Conservation (phyloP, 1,140 invertebrate species). For the Stegodyphus dumicola region DNA sequence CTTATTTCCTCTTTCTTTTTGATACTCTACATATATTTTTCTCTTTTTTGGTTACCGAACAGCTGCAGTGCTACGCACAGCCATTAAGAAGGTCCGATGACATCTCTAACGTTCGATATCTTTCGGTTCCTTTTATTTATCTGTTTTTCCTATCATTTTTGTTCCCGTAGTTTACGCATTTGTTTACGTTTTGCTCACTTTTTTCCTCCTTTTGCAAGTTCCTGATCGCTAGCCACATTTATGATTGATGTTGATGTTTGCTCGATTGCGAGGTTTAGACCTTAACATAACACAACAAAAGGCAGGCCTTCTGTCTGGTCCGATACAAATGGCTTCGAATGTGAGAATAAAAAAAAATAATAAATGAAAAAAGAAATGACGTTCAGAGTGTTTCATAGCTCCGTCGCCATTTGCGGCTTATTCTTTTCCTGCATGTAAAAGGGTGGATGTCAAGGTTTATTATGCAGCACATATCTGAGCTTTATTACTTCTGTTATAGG, state of each 20-base stretch:
- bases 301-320: not conserved
- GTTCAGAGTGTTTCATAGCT: not conserved
- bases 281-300: not conserved
- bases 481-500: too few relatives aligned
- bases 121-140: constrained; percentile 21
- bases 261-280: constrained; percentile 33
- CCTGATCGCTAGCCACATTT: not conserved
- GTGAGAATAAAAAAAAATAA: not conserved
- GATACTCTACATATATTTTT: not conserved
- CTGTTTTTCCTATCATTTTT: constrained; percentile 8
- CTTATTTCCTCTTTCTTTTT: not conserved
- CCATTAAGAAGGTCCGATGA: too few relatives aligned
- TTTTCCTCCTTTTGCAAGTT: constrained; percentile 6
- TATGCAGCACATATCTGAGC: too few relatives aligned
- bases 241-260: constrained; percentile 50
- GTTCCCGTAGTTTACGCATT: constrained; percentile 21
- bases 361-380: not conserved
- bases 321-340: not conserved
- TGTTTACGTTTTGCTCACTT: constrained; percentile 7
- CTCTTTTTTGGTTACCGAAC: too few relatives aligned
- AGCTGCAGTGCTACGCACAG: too few relatives aligned
- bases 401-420: not conserved
- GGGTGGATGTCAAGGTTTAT: too few relatives aligned
- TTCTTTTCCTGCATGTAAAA: not conserved
- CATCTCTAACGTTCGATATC: too few relatives aligned